These are phyloP conservation scores for Griposia aprilina DNA, from an alignment of 2,888 invertebrate species.

Conservation along the genomic window DNA sequence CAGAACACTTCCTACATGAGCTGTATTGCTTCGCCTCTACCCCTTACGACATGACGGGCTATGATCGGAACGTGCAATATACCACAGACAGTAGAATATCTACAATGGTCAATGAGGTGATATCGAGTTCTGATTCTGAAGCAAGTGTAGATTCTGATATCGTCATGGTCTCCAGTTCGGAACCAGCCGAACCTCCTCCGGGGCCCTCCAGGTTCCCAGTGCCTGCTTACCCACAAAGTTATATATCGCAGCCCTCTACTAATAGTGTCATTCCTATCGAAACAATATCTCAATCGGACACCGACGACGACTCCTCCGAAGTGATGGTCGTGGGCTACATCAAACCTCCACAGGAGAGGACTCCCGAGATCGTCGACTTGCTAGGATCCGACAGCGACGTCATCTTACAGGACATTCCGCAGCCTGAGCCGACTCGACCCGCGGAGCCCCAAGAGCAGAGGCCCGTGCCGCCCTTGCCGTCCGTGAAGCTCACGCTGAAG, in stretches of 20 bases:
- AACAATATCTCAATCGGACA: slow-evolving; percentile 87
- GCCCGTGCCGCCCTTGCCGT: slow-evolving; percentile 60
- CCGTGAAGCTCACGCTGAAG: slow-evolving; percentile 78
- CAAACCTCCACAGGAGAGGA: slow-evolving; percentile 92
- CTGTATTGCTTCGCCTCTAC: slow-evolving; percentile 96
- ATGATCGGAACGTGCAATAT: slow-evolving; percentile 93
- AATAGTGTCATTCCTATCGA: slow-evolving; percentile 85
- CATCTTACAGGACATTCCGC: slow-evolving; percentile 79
- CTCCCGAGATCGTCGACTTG: slow-evolving; percentile 92
- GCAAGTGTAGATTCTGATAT: slow-evolving; percentile 70
- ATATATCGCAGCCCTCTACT: slow-evolving; percentile 74
- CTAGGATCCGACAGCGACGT: slow-evolving; percentile 90
- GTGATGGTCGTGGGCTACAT: slow-evolving; percentile 92
- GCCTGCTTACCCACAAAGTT: slow-evolving; percentile 78
- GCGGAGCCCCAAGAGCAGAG: slow-evolving; percentile 60
- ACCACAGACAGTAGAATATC: slow-evolving; percentile 89
- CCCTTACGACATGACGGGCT: slow-evolving; percentile 95
- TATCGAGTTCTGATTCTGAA: slow-evolving; percentile 79
- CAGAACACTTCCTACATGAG: slow-evolving; percentile 97
- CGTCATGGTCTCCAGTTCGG: slow-evolving; percentile 67
- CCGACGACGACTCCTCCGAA: slow-evolving; percentile 89
- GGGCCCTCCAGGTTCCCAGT: slow-evolving; percentile 68
- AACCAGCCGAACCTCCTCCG: slow-evolving; percentile 60
- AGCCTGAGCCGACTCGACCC: slow-evolving; percentile 66
- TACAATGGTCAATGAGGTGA: slow-evolving; percentile 90